Base-by-base conservation (phyloP, 1,140 invertebrate genomes). In the Drosophila mauritiana region DNA sequence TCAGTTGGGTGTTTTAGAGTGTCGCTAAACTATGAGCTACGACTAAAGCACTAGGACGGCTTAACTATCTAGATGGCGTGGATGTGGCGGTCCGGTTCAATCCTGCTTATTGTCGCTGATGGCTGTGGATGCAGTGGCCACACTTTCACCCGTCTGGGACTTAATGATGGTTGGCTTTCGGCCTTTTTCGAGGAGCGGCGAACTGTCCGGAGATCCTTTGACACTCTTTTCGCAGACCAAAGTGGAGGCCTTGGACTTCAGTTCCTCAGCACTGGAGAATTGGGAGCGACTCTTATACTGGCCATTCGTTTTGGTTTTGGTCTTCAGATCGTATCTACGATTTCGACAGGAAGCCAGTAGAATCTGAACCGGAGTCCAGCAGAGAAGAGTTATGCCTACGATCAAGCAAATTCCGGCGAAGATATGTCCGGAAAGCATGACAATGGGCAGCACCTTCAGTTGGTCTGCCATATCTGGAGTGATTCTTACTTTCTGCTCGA, bases 401-500 rank as follows among this genome's bases (percentile, higher is more conserved):
- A 76, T 77, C 55, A 92, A 61, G 25, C 80, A 75, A 5, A 92
- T 7, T 0, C 81, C 88, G 2, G 91, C 88, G 52, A 90, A 82
- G 4, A 92, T 91, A 34, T 92, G 91, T 0, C 92, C 92, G 0
- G 70, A 67, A 8, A 79, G 39, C 27, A 90, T 59, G 2, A 91
- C 75, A 10, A 79, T 22, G 0, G 89, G 81, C 11, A 92, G 59
- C 4, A 91, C 36, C 53, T 85, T 91, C 10, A 92, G 42, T 22
- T 92, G 90, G 13, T 93, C 92, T 0, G 93, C 92, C 40, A 95
- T 78, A 0, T 94, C 92, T 0, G 94, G 93, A 5, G 93, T 93
- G 2, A 96, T 93, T 13, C 92, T 90, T 1, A 95, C 95, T 42
- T 93, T 93, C 77, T 97, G 94, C 62, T 95, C 94, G 75, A 97